Percentiles rank a stretch among this genome's conserved stretches.
phyloP scores from a whole-genome alignment of 2,113 vertebrate species.

The Probosciger aterrimus region DNA sequence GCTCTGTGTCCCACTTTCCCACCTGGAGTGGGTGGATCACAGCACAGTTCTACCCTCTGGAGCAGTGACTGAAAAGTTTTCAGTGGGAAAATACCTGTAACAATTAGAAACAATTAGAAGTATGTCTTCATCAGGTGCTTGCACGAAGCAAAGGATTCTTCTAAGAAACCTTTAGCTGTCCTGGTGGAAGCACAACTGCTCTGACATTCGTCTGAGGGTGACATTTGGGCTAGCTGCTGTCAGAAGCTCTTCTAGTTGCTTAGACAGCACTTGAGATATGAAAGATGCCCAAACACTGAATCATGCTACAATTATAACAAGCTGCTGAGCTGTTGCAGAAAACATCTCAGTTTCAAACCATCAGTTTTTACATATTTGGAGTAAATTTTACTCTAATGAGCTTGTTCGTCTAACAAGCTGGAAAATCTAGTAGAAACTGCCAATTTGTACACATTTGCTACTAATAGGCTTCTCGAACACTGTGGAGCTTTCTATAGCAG shows the following conservation, averaged over 20 bases:
- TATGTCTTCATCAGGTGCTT: not conserved
- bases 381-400: constrained; percentile 4
- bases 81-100: not conserved
- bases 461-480: not conserved
- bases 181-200: not conserved
- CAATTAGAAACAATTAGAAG: not conserved
- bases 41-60: not conserved
- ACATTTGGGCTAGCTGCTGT: not conserved
- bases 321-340: constrained; percentile 12
- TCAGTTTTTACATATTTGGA: constrained; percentile 36
- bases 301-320: constrained; percentile 15
- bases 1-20: not conserved
- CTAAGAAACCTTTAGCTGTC: not conserved
- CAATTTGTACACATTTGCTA: constrained; percentile 22
- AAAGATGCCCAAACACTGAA: constrained; percentile 1
- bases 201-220: not conserved
- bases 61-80: not conserved
- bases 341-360: constrained; percentile 17
- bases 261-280: not conserved
- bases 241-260: not conserved
- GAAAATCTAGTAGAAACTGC: constrained; percentile 20
- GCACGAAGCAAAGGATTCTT: not conserved
- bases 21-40: not conserved
- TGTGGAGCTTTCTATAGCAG: not conserved
- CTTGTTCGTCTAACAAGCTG: not conserved